phyloP scores from a whole-genome alignment of 2,888 invertebrate genomes.

The Adineta ricciae region DNA sequence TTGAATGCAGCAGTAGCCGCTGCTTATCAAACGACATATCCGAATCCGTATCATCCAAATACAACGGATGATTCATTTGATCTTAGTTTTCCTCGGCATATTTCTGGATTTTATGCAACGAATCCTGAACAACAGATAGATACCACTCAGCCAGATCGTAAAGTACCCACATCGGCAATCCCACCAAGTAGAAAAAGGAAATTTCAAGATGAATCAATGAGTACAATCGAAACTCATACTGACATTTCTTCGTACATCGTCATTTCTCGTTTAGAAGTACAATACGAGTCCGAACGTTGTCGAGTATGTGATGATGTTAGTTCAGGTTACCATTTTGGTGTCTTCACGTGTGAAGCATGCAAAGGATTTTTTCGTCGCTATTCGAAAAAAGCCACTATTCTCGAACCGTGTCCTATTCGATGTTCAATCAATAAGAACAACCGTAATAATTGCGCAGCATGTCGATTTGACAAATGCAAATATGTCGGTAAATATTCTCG shows the following conservation, averaged over 20 bases:
- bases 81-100: neutral
- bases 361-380: constrained; percentile 24
- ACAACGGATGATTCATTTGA: neutral
- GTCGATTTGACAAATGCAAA: constrained; percentile 19
- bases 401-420: constrained; percentile 17
- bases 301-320: constrained; percentile 3
- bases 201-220: constrained; percentile 11
- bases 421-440: neutral
- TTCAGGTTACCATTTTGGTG: constrained; percentile 14
- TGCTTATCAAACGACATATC: neutral
- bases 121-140: neutral
- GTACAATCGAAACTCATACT: neutral
- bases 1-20: neutral
- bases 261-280: neutral
- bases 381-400: neutral
- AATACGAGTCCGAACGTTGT: constrained; percentile 18
- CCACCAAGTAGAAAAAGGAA: neutral
- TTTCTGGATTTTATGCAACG: neutral
- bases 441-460: constrained; percentile 18
- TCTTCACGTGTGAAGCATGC: constrained; percentile 23
- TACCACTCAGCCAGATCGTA: neutral
- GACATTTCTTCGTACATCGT: neutral
- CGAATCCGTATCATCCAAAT: neutral
- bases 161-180: neutral
- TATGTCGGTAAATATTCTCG: constrained; percentile 7